Base-by-base conservation (phyloP, 2,113 vertebrate species). In the Acinonyx jubatus region DNA sequence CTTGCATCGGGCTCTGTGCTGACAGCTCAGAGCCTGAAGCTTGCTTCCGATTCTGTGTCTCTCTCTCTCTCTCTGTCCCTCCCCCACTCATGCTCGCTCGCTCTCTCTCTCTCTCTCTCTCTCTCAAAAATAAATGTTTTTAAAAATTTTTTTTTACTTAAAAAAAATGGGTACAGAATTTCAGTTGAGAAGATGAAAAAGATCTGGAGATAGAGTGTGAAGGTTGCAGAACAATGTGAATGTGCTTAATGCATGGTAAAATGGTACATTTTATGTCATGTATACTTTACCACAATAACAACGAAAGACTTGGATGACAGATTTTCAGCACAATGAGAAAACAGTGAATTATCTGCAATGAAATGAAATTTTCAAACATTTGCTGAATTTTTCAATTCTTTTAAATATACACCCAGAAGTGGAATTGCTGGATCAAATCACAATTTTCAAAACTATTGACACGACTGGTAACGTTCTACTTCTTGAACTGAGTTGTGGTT, bases 401-500 rank as follows among this genome's bases (percentile, higher is more conserved):
- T 92, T 36, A 16, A 84, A 61, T 74, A 84, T 63, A 57, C 63
- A 83, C 21, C 38, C 38, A 83, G 79, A 69, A 74, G 15, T 74
- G 33, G 38, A 84, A 61, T 4, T 74, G 52, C 23, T 84, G 31
- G 57, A 74, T 61, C 38, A 92, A 21, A 36, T 0, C 14, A 7
- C 19, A 84, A 74, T 48, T 74, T 83, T 63, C 38, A 92, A 74
- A 92, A 92, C 73, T 36, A 92, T 2, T 50, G 5, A 50, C 12
- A n/a, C 4, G 50, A 68, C 14, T 81, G 11, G 12, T 88, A 92
- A 63, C 52, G 23, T 68, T 61, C 55, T 88, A 76, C 68, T 94
- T 91, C 81, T 76, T 91, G 50, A 96, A 90, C 12, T 87, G 73
- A 76, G 61, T 57, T 86, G 36, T 93, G 23, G 14, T 65, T 95